Conservation (phyloP, 2,888 invertebrate species). For the Drosophila mimica region DNA sequence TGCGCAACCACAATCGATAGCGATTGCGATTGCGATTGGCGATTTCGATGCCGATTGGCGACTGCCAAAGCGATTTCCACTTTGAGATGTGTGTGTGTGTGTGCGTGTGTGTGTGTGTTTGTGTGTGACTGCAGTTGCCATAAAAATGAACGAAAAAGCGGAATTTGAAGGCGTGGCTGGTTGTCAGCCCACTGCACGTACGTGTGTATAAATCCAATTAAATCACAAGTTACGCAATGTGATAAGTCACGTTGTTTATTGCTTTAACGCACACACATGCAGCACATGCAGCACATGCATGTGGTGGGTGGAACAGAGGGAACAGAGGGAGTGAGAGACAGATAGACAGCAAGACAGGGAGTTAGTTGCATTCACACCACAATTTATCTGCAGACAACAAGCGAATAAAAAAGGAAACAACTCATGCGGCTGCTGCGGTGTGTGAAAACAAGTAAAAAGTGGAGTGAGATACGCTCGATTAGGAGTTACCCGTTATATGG, state of each 20-base stretch:
- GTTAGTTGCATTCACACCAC: slow-evolving; percentile 53
- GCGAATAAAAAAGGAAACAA: slow-evolving; percentile 51
- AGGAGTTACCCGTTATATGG: background rate
- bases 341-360: background rate
- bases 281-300: slow-evolving; percentile 1
- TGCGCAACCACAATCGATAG: slow-evolving; percentile 73
- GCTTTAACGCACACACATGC: slow-evolving; percentile 52
- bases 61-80: slow-evolving; percentile 27
- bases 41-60: slow-evolving; percentile 42
- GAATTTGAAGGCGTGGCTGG: slow-evolving; percentile 13
- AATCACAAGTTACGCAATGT: slow-evolving; percentile 81
- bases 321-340: too few species aligned
- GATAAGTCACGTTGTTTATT: slow-evolving; percentile 82
- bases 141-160: slow-evolving; percentile 46
- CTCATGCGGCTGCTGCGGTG: slow-evolving; percentile 59
- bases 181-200: slow-evolving; percentile 26
- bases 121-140: slow-evolving; percentile 34
- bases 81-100: slow-evolving; percentile 1
- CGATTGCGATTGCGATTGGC: slow-evolving; percentile 48
- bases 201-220: slow-evolving; percentile 76
- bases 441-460: slow-evolving; percentile 16
- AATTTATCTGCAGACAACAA: slow-evolving; percentile 71
- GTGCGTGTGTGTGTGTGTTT: background rate
- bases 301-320: background rate
- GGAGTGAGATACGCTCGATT: background rate